Percentiles rank a stretch among this genome's conserved stretches.
Evolutionary conservation across 2,797 vertebrate species (phyloP).

Genomic region (Clarias platycephalus): DNA sequence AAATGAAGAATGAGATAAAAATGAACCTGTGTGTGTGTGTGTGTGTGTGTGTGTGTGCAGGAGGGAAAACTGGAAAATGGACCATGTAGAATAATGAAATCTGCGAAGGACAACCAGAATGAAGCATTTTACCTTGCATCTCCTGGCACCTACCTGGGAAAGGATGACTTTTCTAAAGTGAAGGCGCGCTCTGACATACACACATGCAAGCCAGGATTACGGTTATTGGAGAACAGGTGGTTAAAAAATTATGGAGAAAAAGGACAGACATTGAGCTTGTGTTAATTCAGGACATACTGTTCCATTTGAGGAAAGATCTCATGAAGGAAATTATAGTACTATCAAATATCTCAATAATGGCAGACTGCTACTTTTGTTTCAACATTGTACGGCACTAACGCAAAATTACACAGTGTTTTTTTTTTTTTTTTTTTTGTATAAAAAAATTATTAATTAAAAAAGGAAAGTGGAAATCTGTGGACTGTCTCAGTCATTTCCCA

Average conservation of each 20-base stretch:
- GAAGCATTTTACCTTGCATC: constrained; percentile 47
- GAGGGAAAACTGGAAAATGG: constrained; percentile 28
- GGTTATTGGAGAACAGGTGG: constrained; percentile 10
- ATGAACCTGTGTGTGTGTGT: neutral
- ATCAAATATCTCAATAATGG: neutral
- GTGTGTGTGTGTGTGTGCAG: constrained; percentile 1
- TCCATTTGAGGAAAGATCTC: neutral
- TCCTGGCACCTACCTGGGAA: constrained; percentile 36
- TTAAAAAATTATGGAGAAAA: constrained; percentile 29
- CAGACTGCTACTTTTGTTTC: neutral
- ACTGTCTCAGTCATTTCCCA: constrained; percentile 19
- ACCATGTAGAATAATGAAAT: constrained; percentile 43
- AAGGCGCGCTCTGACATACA: constrained; percentile 34
- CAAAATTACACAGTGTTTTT: neutral
- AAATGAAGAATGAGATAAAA: constrained; percentile 1
- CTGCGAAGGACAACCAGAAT: constrained; percentile 48
- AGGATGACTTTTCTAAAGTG: constrained; percentile 47
- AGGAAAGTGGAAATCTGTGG: constrained; percentile 22
- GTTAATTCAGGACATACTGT: constrained; percentile 8
- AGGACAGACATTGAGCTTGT: constrained; percentile 19
- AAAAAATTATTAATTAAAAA: neutral
- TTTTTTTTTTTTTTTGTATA: neutral
- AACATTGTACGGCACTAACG: neutral
- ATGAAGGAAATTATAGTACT: neutral
- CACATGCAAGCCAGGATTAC: constrained; percentile 32